Base-by-base conservation (phyloP, 2,797 vertebrate genomes). In the Phoeniculus purpureus region DNA sequence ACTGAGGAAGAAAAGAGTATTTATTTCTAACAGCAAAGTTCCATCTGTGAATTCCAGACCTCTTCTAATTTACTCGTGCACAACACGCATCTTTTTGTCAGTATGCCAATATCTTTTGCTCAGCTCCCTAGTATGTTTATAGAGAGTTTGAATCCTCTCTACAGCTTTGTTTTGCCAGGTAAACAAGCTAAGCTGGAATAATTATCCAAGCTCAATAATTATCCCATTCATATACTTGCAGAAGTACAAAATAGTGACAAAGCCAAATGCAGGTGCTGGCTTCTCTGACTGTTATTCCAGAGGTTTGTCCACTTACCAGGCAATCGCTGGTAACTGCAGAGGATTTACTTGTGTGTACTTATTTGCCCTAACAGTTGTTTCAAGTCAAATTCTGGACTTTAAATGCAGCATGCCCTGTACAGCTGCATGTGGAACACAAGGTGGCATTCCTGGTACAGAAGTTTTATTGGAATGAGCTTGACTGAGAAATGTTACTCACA, bases 181-280 rank as follows among this genome's bases (percentile, higher is more conserved):
- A 90, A 82, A 88, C 72, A 60, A 84, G 60, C 60, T 79, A 81
- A 90, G 60, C 56, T 32, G 40, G 56, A 92, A 56, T 90, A 85
- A 87, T 90, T 80, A 92, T 43, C 72, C 10, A 29, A 64, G 54
- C n/a, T 93, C 43, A 71, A 6, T 90, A 91, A 86, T 89, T 76
- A 76, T 58, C 50, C 17, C 43, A 32, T 67, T 66, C 61, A 81
- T 61, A 58, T 40, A 37, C 18, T 60, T 64, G 25, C 37, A 58
- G 67, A 86, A 91, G 60, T 27, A 23, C 1, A 14, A 83, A 71
- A 66, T 31, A 59, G 40, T 72, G 52, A 80, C 43, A 43, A 43
- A 78, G 34, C 29, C 47, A 79, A 58, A 47, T 6, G n/a, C 47
- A 77, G 43, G n/a, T 29, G 29, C 48, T 19, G 29, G 29, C 45